These are phyloP conservation scores for Odocoileus virginianus DNA, from an alignment of 2,113 vertebrate species.

Conservation along the genomic window DNA sequence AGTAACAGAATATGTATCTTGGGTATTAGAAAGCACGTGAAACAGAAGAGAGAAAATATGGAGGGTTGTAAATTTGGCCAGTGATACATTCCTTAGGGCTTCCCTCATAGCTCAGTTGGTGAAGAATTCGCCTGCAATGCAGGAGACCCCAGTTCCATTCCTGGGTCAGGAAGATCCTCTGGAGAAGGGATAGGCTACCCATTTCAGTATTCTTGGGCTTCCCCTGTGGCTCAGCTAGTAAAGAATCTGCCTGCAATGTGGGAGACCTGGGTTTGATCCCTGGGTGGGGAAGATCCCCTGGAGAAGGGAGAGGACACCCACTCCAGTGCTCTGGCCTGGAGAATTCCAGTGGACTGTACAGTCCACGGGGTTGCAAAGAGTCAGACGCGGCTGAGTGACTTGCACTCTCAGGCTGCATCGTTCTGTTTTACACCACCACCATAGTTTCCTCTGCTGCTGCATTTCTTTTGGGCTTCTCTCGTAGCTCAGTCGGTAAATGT, in stretches of 20 bases:
- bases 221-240: neutral
- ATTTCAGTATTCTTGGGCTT: too few relatives aligned
- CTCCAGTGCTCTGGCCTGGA: neutral
- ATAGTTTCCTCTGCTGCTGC: neutral
- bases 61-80: neutral
- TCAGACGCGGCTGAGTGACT: rapidly evolving
- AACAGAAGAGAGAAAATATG: neutral
- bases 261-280: too few relatives aligned
- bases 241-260: rapidly evolving
- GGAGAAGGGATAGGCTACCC: too few relatives aligned
- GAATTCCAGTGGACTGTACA: rapidly evolving
- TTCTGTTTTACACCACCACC: too few relatives aligned
- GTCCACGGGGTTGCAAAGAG: neutral
- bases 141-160: too few relatives aligned
- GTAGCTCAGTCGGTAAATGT: neutral
- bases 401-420: neutral
- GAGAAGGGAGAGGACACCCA: neutral
- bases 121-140: too few relatives aligned
- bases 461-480: too few relatives aligned
- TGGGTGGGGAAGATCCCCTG: neutral
- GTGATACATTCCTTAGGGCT: rapidly evolving
- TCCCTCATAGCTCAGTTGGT: neutral
- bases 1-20: rapidly evolving
- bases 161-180: too few relatives aligned
- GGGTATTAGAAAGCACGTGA: neutral